Evolutionary conservation across 2,888 invertebrate genomes (phyloP).

Genomic region (Holacanthella duospinosa): DNA sequence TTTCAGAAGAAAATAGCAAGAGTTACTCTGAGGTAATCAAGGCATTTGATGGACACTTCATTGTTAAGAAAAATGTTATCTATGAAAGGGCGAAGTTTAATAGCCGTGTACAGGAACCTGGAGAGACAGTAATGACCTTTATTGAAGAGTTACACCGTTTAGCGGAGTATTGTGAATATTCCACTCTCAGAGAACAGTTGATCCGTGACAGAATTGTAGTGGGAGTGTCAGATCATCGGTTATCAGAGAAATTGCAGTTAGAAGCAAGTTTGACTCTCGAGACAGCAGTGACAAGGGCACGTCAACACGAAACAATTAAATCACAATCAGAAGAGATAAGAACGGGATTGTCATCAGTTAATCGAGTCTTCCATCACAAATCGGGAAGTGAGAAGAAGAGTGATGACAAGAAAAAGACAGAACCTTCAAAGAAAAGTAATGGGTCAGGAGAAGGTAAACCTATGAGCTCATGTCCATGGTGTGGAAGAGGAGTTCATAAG

Average conservation of each 20-base stretch:
- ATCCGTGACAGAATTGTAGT: conserved; percentile 30
- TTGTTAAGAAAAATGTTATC: conserved; percentile 16
- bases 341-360: not conserved
- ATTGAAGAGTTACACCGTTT: conserved; percentile 21
- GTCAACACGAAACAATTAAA: conserved; percentile 16
- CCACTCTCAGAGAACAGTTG: conserved; percentile 21
- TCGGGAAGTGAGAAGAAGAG: not conserved
- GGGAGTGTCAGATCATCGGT: conserved; percentile 19
- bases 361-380: not conserved
- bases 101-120: conserved; percentile 14
- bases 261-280: conserved; percentile 16
- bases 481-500: conserved; percentile 8
- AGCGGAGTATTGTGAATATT: conserved; percentile 23
- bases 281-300: conserved; percentile 12
- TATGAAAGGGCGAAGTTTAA: conserved; percentile 28
- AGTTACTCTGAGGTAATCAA: conserved; percentile 16
- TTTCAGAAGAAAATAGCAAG: conserved; percentile 12
- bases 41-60: conserved; percentile 23
- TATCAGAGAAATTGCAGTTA: conserved; percentile 24
- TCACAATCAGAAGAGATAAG: conserved; percentile 8
- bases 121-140: conserved; percentile 22
- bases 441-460: too few species aligned
- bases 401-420: not conserved
- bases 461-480: conserved; percentile 12
- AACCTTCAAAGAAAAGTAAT: not conserved